Evolutionary conservation across 1,140 invertebrate species (phyloP), one percentile per base, ranked within the genome.

Genomic region (Drosophila nikananu): DNA sequence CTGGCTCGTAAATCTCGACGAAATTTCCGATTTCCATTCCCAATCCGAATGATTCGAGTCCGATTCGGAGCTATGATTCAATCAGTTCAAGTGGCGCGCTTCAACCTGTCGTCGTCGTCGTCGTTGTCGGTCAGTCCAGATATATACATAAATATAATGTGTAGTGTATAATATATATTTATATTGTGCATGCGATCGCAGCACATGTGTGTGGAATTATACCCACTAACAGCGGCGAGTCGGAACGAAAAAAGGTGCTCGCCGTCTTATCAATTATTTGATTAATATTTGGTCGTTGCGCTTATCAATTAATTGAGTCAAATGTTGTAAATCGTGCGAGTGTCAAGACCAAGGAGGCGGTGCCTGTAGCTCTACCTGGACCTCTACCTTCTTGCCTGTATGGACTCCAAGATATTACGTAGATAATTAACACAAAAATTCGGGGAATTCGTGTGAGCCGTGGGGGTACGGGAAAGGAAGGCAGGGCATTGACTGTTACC

Each of bases 301-400:
- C 77, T 80, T 80, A 80, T 80, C 77, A 80, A 80, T 80, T 80
- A 80, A 80, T 80, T 80, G 76, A 80, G 60, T 41, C 52, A 79
- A 79, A 73, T 42, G 67, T 65, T 80, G 77, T 80, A 72, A 79
- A 80, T 80, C 52, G 30, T 59, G 17, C 30, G 65, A 63, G 65
- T 51, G 70, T 59, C 70, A 71, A 72, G 44, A 61, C n/a, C 65
- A 39, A 60, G 48, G n/a, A 49, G 62, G 5, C 19, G 25, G 17
- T 30, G 12, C 25, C 48, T 17, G 3, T 23, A 0, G 19, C 27
- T 7, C 7, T 15, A 41, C 41, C n/a, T 32, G 9, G 5, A 23
- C 13, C 19, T 17, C 7, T 48, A 8, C 5, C 23, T 25, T 15
- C 10, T 1, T 51, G n/a, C 59, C 19, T 9, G 30, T 19, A n/a